Conservation (phyloP, 2,113 vertebrate genomes). For the Marmota monax region DNA sequence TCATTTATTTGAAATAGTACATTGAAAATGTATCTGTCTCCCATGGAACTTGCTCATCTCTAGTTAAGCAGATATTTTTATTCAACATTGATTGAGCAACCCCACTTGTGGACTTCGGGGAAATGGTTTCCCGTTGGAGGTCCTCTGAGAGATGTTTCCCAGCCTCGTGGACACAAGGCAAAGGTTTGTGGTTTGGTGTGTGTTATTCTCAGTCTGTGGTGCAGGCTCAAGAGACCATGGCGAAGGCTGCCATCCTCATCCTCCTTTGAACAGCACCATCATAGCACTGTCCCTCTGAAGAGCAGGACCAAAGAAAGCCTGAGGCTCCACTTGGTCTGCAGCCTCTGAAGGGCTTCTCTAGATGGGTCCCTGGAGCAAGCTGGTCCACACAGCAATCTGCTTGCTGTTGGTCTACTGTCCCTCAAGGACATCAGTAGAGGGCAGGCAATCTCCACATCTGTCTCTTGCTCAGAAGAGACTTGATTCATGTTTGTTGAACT, state of each 20-base stretch:
- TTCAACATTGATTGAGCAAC: not conserved
- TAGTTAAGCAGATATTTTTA: not conserved
- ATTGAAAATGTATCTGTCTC: not conserved
- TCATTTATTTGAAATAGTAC: not conserved
- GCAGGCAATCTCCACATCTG: too few relatives aligned
- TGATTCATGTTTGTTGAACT: not conserved
- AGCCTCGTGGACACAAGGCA: not conserved
- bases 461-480: not conserved
- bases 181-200: not conserved
- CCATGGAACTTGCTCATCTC: not conserved
- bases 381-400: accelerated
- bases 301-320: not conserved
- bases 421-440: not conserved
- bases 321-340: not conserved
- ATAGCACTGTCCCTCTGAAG: not conserved
- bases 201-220: not conserved
- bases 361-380: not conserved
- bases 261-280: not conserved
- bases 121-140: not conserved
- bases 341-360: not conserved
- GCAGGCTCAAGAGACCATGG: not conserved
- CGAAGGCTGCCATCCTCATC: not conserved
- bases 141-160: not conserved
- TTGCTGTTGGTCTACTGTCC: not conserved
- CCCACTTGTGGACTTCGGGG: not conserved